Percentiles rank a stretch among this genome's conserved stretches.
phyloP scores from a whole-genome alignment of 2,888 invertebrate species.

The Cenopis cana region DNA sequence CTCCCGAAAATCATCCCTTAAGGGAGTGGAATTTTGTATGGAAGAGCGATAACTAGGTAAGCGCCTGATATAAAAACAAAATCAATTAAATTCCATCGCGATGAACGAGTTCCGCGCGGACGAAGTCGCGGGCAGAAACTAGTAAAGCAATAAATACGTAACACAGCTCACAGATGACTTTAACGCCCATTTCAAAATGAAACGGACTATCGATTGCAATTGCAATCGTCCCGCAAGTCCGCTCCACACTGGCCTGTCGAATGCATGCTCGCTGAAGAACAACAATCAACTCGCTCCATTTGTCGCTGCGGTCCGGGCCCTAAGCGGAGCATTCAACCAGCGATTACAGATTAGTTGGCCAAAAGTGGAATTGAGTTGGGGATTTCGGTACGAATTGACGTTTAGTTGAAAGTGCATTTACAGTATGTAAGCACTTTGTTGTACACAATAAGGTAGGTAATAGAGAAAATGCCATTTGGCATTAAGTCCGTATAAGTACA shows the following conservation, averaged over 20 bases:
- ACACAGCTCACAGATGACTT: constrained; percentile 42
- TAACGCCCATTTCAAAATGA: constrained; percentile 46
- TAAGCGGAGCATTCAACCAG: constrained; percentile 21
- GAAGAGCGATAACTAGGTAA: too few species aligned
- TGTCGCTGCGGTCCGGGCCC: constrained; percentile 45
- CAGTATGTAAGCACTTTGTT: neutral
- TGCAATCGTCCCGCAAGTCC: constrained; percentile 52
- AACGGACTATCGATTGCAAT: constrained; percentile 43
- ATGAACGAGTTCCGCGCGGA: too few species aligned
- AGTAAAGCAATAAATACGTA: too few species aligned
- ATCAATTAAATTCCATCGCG: too few species aligned
- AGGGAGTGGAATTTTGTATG: too few species aligned
- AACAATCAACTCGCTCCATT: constrained; percentile 57
- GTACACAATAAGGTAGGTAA: neutral
- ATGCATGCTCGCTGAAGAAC: constrained; percentile 57
- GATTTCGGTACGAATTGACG: neutral
- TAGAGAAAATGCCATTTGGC: too few species aligned
- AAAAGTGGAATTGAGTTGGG: constrained; percentile 2
- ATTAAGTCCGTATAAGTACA: too few species aligned
- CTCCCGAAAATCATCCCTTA: too few species aligned
- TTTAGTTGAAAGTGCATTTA: neutral
- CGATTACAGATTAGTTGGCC: constrained; percentile 45
- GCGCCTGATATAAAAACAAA: too few species aligned
- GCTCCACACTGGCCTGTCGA: constrained; percentile 56
- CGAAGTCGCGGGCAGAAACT: too few species aligned